Evolutionary conservation across 1,140 invertebrate species (phyloP).

Genomic region (Onthophagus taurus): DNA sequence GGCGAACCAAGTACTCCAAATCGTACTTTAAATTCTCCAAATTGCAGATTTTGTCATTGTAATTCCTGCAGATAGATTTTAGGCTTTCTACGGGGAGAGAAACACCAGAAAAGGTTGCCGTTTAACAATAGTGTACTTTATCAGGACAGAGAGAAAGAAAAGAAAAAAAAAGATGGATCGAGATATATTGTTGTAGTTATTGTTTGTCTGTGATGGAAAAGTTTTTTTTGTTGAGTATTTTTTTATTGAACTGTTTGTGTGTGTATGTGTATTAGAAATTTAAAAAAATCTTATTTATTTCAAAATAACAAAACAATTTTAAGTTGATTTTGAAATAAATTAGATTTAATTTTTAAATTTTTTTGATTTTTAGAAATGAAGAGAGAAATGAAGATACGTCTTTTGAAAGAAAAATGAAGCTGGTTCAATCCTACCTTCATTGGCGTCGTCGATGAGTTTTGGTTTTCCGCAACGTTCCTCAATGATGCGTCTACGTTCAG

Average conservation of each 20-base stretch:
- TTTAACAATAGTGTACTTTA: too few relatives aligned
- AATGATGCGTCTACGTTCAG: conserved; percentile 95
- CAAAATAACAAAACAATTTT: not conserved
- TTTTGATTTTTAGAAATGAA: too few relatives aligned
- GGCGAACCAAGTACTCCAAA: conserved; percentile 94
- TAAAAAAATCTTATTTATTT: not conserved
- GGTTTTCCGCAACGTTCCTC: conserved; percentile 88
- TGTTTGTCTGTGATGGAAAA: conserved; percentile 3
- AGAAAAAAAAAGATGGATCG: too few relatives aligned
- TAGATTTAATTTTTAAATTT: too few relatives aligned
- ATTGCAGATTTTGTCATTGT: conserved; percentile 76
- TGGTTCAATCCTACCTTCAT: conserved; percentile 66
- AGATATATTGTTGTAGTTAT: too few relatives aligned
- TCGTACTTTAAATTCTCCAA: conserved; percentile 97
- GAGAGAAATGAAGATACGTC: too few relatives aligned
- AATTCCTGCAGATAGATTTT: conserved; percentile 72
- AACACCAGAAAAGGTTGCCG: conserved; percentile 2
- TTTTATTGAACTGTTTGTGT: too few relatives aligned
- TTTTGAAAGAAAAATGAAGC: conserved; percentile 7
- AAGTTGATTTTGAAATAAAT: too few relatives aligned
- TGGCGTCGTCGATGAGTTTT: conserved; percentile 81
- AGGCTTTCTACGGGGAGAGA: conserved; percentile 50
- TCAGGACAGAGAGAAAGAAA: too few relatives aligned
- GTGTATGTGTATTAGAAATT: too few relatives aligned
- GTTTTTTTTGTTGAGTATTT: conserved; percentile 7